phyloP scores from a whole-genome alignment of 1,140 invertebrate species.

The Whitmania pigra region DNA sequence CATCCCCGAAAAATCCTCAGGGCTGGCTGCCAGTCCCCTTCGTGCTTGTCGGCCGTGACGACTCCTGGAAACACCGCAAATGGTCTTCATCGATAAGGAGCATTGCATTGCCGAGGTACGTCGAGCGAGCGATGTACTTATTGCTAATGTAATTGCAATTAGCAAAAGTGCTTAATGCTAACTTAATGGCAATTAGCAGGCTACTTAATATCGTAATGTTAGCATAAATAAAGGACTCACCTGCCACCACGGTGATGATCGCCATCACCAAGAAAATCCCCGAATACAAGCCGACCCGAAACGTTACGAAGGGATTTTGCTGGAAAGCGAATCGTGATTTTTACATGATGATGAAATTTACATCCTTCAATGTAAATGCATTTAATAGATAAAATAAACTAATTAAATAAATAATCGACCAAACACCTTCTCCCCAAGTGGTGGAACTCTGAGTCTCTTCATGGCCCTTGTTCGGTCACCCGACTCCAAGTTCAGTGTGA shows the following conservation, averaged over 20 bases:
- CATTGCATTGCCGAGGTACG: too few species aligned
- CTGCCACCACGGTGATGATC: slow-evolving; percentile 71
- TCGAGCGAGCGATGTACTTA: too few species aligned
- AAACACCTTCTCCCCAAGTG: slow-evolving; percentile 68
- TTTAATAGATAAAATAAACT: slow-evolving; percentile 10
- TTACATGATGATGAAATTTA: too few species aligned
- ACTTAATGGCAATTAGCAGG: too few species aligned
- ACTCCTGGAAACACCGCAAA: slow-evolving; percentile 28
- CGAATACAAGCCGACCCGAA: slow-evolving; percentile 88
- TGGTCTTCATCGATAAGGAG: too few species aligned
- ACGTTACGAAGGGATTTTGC: slow-evolving; percentile 91
- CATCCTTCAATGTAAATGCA: too few species aligned
- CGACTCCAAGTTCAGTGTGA: slow-evolving; percentile 81
- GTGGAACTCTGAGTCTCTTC: slow-evolving; percentile 88
- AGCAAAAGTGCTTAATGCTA: too few species aligned
- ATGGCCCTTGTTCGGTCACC: slow-evolving; percentile 91
- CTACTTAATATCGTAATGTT: too few species aligned
- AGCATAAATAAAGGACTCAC: too few species aligned
- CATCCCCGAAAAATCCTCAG: slow-evolving; percentile 63
- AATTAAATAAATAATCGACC: slow-evolving; percentile 5
- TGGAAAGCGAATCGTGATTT: slow-evolving; percentile 20
- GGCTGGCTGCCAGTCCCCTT: slow-evolving; percentile 41
- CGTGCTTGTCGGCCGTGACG: slow-evolving; percentile 27
- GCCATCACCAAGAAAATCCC: slow-evolving; percentile 80
- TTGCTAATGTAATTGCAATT: too few species aligned